phyloP scores from a whole-genome alignment of 2,797 vertebrate genomes.

The Meriones psammophilus region DNA sequence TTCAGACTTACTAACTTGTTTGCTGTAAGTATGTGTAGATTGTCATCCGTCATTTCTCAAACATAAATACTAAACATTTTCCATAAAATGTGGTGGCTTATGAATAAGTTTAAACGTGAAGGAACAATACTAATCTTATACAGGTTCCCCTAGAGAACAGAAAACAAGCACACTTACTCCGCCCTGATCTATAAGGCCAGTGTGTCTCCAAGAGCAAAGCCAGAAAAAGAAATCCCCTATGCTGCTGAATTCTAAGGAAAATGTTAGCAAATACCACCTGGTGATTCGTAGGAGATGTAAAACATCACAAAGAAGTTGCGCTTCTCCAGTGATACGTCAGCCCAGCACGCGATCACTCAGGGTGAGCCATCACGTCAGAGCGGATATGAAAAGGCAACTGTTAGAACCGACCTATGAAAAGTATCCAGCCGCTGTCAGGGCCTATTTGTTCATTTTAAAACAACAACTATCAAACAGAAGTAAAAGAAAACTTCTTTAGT shows the following conservation, averaged over 20 bases:
- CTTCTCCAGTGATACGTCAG: constrained; percentile 4
- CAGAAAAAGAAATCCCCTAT: neutral
- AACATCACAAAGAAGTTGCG: neutral
- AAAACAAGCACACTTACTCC: neutral
- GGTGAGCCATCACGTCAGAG: neutral
- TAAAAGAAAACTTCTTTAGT: constrained; percentile 38
- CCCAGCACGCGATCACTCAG: neutral
- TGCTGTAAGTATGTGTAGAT: neutral
- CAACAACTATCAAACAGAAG: constrained; percentile 1
- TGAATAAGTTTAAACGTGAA: neutral
- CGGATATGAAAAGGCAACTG: neutral
- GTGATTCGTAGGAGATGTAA: neutral
- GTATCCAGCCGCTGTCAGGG: neutral
- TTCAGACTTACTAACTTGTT: neutral
- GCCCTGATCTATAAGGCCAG: neutral
- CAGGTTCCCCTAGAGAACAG: neutral
- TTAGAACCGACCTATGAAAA: constrained; percentile 41
- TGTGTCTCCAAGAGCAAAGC: neutral
- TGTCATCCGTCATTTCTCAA: neutral
- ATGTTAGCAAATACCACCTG: constrained; percentile 18
- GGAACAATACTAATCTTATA: neutral
- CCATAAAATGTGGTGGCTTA: neutral
- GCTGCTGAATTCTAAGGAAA: neutral
- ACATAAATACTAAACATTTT: neutral
- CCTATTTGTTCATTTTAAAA: constrained; percentile 34